Base-by-base conservation (phyloP, 2,888 invertebrate species). In the Chrysotoxum bicinctum region DNA sequence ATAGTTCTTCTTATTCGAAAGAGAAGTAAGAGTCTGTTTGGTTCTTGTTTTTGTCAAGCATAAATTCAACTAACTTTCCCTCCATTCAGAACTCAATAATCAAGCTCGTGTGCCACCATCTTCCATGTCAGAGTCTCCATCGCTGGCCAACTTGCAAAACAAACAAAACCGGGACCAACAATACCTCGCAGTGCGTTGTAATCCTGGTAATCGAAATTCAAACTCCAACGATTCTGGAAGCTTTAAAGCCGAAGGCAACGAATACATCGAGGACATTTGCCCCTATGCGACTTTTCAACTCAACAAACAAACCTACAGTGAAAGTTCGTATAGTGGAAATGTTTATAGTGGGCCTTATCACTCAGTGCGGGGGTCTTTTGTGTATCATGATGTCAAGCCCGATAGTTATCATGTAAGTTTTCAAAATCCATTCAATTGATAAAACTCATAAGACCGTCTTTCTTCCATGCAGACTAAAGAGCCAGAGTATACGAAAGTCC, bases 261-360 rank as follows among this genome's bases (percentile, higher is more conserved):
- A 97, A 91, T 97, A 97, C 92, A 97, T 97, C 90, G 97, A 97
- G 93, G 97, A 98, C 90, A 97, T 97, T 89, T 97, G 97, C 91
- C 97, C 97, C 0, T 97, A 98, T 92, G 97, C 97, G 74, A 98
- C 97, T 60, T 98, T 97, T 92, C 97, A 97, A 91, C 93, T 98
- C 89, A 96, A 97, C 80, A 97, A 97, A 89, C 95, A 96, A 64
- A 94, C 96, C 0, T 97, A 97, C 92, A 96, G 96, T 89, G 97
- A 97, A 92, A 97, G 97, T 92, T 97, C 97, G 69, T 97, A 97
- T 93, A 97, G 97, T 90, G 96, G 96, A 76, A 96, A 96, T 92
- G 96, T 97, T 68, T 97, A 96, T 92, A 96, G 96, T 91, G 96
- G 96, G 12, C 96, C 96, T 88, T 97, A 97, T 92, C 96, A 96